Base-by-base conservation (phyloP, 2,113 vertebrate genomes). In the Candoia aspera region DNA sequence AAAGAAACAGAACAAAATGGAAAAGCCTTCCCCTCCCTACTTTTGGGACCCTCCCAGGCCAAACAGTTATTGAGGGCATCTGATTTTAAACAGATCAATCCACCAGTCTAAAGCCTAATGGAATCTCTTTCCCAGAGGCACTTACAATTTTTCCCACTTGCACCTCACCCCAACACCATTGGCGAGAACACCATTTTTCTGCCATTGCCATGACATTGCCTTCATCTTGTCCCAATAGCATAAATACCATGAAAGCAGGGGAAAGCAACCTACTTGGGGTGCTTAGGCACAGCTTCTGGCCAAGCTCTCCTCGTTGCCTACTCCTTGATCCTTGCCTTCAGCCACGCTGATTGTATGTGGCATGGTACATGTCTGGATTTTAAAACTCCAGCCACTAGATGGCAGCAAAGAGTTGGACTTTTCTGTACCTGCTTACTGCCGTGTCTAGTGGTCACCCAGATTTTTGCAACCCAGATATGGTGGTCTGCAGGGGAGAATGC, bases 1-100 rank as follows among this genome's bases (percentile, higher is more conserved):
- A 97, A 96, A 95, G 88, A 92, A 94, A 95, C 68, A 3, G 37
- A 21, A 37, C 8, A 17, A 96, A 94, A 90, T 92, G 92, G 93
- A 53, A 68, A 87, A 68, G n/a, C n/a, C 3, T 10, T 57, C 29
- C 24, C 92, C 87, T 95, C 95, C 93, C 93, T 92, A 93, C 95
- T 93, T 90, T 92, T 84, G 59, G 86, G 91, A 94, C 83, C 91
- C 92, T 96, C 46, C 57, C 73, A 64, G 95, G 58, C 64, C 87
- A 88, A 79, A 91, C 60, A 92, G 84, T 94, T 87, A n/a, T 79
- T 87, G 92, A 95, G 92, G n/a, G 87, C 29, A 2, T 29, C 24
- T 93, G 68, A 93, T 94, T 91, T 91, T 93, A 58, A 94, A 88
- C 79, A 54, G 55, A 90, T 90, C 90, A 94, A 94, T 57, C 86